Base-by-base conservation (phyloP, 2,888 invertebrate species). In the Zelleria hepariella region DNA sequence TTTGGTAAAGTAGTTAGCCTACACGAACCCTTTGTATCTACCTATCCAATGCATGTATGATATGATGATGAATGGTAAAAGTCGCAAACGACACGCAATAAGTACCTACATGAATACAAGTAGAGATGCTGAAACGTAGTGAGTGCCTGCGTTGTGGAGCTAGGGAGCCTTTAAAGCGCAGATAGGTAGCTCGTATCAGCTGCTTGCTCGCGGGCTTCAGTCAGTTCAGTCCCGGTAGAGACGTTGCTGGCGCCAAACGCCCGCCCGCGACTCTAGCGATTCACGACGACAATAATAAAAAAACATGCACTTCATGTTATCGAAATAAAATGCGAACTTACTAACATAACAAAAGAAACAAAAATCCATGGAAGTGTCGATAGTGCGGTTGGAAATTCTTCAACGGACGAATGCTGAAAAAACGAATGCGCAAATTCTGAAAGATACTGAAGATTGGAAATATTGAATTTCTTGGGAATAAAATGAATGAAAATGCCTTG, bases 401-500 rank as follows among this genome's bases (percentile, higher is more conserved):
- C 32, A 42, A 5, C 32, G 32, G 32, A 4, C 15, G 2, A 10
- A 2, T 15, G 32, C 15, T 32, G 3, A 7, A 32, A 32, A 32
- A 32, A 32, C n/a, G 10, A 5, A 10, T 32, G 15, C 15, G 2
- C 32, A 42, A 42, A 42, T 42, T 10, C 3, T 15, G 10, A 42
- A 42, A 42, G 32, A 42, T 42, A 42, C 32, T 10, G 32, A 42
- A 42, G 32, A 15, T 15, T 42, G 15, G 10, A 15, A 42, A 42
- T 42, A 15, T 15, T 42, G 32, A 42, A 42, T 42, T 15, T 3
- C 1, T 42, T 42, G 15, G 15, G 15, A 15, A 15, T n/a, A 47
- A 48, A 48, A 78, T 81, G 78, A 71, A 64, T 63, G 69, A 78
- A 71, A 72, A 87, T 88, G 87, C 86, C 87, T 74, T 88, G 87